Evolutionary conservation across 1,140 invertebrate genomes (phyloP).

Genomic region (Helicoverpa zea): DNA sequence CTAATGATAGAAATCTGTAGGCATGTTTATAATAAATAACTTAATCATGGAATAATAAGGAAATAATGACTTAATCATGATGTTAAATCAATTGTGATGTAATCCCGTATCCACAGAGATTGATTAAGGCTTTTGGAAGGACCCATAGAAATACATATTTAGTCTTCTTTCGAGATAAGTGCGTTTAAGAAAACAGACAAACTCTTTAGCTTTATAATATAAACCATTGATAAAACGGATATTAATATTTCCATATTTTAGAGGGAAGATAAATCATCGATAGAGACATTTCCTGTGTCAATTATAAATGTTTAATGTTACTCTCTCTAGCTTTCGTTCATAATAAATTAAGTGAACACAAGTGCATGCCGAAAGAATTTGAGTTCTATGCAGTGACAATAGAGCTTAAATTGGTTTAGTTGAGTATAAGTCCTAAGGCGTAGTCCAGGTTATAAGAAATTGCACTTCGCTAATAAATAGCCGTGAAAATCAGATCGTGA

Average conservation of each 20-base stretch:
- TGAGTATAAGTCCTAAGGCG: not conserved
- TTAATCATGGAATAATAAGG: too few species aligned
- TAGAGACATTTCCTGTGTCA: constrained; percentile 37
- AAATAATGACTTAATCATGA: too few species aligned
- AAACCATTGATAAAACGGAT: not conserved
- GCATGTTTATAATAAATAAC: too few species aligned
- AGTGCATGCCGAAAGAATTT: not conserved
- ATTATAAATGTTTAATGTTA: constrained; percentile 45
- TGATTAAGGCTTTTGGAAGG: too few species aligned
- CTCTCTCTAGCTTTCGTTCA: constrained; percentile 5
- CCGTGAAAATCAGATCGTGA: too few species aligned
- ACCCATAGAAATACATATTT: too few species aligned
- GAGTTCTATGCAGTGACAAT: not conserved
- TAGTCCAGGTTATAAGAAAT: not conserved
- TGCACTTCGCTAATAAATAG: not conserved
- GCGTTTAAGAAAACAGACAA: too few species aligned
- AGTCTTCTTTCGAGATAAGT: too few species aligned
- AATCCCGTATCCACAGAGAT: too few species aligned
- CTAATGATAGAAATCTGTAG: not conserved
- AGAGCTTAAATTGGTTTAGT: not conserved
- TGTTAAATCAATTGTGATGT: not conserved
- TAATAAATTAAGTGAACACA: constrained; percentile 15
- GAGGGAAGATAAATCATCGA: constrained; percentile 12
- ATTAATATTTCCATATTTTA: constrained; percentile 7
- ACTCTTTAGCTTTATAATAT: too few species aligned